phyloP scores from a whole-genome alignment of 2,113 vertebrate species.

The Myocastor coypus region DNA sequence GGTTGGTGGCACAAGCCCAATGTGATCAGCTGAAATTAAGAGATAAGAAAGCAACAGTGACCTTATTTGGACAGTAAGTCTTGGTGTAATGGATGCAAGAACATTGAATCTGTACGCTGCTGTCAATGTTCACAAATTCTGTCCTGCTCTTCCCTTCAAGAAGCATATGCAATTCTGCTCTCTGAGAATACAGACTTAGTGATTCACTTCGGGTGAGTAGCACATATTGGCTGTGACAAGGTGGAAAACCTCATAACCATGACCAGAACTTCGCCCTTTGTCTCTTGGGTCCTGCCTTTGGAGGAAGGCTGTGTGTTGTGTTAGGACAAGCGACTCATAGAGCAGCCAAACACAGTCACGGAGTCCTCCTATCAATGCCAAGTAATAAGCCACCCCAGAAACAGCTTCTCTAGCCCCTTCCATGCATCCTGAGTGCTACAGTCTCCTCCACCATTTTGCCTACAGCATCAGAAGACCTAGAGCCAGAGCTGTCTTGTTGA shows the following conservation, averaged over 20 bases:
- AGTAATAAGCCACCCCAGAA: background rate
- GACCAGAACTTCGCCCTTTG: background rate
- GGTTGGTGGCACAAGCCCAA: background rate
- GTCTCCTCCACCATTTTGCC: background rate
- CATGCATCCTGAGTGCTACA: background rate
- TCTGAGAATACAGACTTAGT: background rate
- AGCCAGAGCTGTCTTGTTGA: background rate
- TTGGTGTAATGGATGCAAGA: background rate
- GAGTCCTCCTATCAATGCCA: background rate
- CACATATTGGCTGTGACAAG: background rate
- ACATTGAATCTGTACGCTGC: background rate
- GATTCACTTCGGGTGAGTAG: background rate
- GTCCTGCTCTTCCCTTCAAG: background rate
- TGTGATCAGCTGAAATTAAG: background rate
- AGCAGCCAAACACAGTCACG: background rate
- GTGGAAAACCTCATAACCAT: background rate
- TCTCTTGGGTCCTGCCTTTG: background rate
- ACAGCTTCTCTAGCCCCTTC: background rate
- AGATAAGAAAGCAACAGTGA: background rate
- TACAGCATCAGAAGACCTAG: background rate
- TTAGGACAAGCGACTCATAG: background rate
- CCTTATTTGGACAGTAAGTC: background rate
- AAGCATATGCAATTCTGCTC: background rate
- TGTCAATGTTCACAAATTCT: background rate
- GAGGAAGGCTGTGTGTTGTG: background rate